Evolutionary conservation across 2,888 invertebrate genomes (phyloP).

Genomic region (Amphipyra tragopoginis): DNA sequence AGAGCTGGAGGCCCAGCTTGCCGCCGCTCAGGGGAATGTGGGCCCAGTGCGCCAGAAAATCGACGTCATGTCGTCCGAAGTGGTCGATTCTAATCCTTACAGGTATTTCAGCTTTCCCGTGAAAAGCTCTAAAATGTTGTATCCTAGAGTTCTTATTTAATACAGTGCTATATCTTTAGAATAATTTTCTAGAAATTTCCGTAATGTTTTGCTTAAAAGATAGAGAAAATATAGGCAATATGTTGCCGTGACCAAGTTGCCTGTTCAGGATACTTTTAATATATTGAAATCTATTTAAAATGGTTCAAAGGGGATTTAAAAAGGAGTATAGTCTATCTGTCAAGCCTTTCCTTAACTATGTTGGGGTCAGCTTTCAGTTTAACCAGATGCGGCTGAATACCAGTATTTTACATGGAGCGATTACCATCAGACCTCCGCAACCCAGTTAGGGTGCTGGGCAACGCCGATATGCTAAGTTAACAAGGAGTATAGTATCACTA

Average conservation of each 20-base stretch:
- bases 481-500: no score
- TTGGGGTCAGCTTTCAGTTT: no score
- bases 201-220: not conserved
- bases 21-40: slow-evolving; percentile 79
- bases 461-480: no score
- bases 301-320: not conserved
- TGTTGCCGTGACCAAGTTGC: slow-evolving; percentile 18
- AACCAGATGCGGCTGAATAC: no score
- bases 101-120: slow-evolving; percentile 89
- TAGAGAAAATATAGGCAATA: slow-evolving; percentile 29
- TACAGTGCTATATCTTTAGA: not conserved
- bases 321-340: no score
- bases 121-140: slow-evolving; percentile 5
- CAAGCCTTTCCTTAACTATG: no score
- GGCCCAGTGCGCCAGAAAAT: slow-evolving; percentile 93
- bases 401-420: no score
- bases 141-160: not conserved
- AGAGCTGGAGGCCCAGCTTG: slow-evolving; percentile 91
- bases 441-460: no score
- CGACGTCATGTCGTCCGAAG: slow-evolving; percentile 97
- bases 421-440: no score
- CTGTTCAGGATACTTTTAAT: not conserved
- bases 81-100: slow-evolving; percentile 99
- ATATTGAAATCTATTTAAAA: no score
- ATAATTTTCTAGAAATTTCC: not conserved